A percentile compares a stretch with the other conserved stretches of the same genome.
phyloP scores from a whole-genome alignment of 2,888 invertebrate genomes.

The Dicyrtomina minuta region DNA sequence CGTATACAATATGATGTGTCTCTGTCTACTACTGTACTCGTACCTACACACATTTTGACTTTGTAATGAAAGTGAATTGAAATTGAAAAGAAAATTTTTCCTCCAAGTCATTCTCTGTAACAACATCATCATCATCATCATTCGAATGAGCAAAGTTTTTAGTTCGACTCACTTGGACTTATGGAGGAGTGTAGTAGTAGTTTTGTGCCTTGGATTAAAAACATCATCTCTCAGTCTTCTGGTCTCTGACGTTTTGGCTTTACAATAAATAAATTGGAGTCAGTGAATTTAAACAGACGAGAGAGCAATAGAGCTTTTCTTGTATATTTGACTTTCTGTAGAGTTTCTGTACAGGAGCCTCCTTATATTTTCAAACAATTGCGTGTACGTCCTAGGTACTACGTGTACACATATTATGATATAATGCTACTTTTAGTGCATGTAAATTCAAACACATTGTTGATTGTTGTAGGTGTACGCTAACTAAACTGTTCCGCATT shows the following conservation, averaged over 20 bases:
- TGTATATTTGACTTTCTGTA: too few relatives aligned
- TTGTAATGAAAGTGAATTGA: slow-evolving; percentile 27
- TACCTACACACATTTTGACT: background rate
- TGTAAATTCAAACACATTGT: too few relatives aligned
- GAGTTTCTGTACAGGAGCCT: too few relatives aligned
- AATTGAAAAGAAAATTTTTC: slow-evolving; percentile 26
- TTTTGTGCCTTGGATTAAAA: slow-evolving; percentile 14
- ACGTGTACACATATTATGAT: too few relatives aligned
- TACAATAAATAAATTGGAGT: too few relatives aligned
- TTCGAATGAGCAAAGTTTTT: background rate
- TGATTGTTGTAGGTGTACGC: background rate
- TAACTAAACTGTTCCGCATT: slow-evolving; percentile 23
- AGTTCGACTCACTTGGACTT: background rate
- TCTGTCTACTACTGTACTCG: too few relatives aligned
- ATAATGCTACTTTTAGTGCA: too few relatives aligned
- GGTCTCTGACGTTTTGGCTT: background rate
- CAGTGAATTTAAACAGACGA: background rate
- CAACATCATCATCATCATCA: slow-evolving; percentile 9
- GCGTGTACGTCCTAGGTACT: too few relatives aligned
- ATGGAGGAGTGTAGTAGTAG: too few relatives aligned
- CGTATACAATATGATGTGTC: too few relatives aligned
- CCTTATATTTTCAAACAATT: too few relatives aligned
- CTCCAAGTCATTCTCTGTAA: slow-evolving; percentile 25
- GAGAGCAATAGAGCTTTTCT: too few relatives aligned
- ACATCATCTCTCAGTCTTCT: background rate